Evolutionary conservation across 2,888 invertebrate genomes (phyloP), one percentile per base, ranked within the genome.

Genomic region (Agonopterix arenella): DNA sequence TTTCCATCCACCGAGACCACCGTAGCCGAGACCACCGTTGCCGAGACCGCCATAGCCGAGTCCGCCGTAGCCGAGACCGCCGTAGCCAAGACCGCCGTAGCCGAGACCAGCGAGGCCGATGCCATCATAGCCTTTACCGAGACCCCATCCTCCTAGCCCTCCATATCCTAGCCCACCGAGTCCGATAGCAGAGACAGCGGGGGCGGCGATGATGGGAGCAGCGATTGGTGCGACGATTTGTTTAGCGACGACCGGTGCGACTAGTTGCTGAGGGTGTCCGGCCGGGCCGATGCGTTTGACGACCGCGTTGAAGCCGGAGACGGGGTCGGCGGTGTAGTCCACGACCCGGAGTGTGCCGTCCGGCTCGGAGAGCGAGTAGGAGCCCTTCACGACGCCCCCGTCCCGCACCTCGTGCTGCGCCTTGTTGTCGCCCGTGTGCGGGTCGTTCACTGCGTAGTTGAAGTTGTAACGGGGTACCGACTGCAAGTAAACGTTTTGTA

Each of bases 381-480:
- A 84, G 42, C 89, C 89, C 52, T 79, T 83, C 8, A 90, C 89
- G 47, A 78, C 64, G 56, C 76, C 88, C 11, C 89, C 89, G 43
- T 82, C 82, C 46, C 90, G 80, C 11, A 75, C 62, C 59, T 90
- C 90, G 2, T 70, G 68, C 57, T 90, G 90, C 8, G 82, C 76
- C 55, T 90, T 90, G 56, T 82, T 71, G 70, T 89, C 90, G 51
- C 89, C 90, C 16, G 89, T 89, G 51, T 68, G 53, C 2, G 89
- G 86, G 58, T 90, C 90, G 62, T 72, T 83, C 11, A 90, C 89
- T 36, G 85, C 86, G 62, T 90, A 90, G 71, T 88, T 84, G 70
- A 88, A 90, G 53, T 76, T 79, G 65, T 89, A 90, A 48, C 75
- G 76, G 11, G 88, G 89, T 53, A 78, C 64, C 42, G 80, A 71